phyloP scores from a whole-genome alignment of 2,797 vertebrate genomes.

The Crocodylus rhombifer region DNA sequence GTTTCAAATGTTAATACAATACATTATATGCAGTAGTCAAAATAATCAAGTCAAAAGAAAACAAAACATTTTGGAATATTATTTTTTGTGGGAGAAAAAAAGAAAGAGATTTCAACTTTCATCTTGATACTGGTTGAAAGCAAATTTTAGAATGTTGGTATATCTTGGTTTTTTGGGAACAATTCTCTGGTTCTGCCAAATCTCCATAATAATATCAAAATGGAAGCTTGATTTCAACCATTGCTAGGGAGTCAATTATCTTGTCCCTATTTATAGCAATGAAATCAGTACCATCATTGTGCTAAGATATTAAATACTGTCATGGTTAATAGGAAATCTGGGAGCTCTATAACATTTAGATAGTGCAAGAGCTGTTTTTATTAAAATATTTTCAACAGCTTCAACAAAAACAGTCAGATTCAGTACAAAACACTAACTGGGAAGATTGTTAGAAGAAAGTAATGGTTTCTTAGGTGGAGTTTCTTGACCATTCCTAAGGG shows the following conservation, averaged over 20 bases:
- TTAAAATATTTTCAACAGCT: not conserved
- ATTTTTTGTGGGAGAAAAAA: too few relatives aligned
- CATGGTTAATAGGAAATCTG: not conserved
- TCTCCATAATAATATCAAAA: not conserved
- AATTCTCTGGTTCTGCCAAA: too few relatives aligned
- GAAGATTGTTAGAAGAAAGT: not conserved
- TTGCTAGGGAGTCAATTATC: not conserved
- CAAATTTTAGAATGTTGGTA: not conserved
- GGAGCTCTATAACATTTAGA: not conserved
- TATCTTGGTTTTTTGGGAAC: not conserved
- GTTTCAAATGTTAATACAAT: not conserved
- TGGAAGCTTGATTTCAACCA: not conserved
- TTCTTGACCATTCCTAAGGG: rapidly evolving
- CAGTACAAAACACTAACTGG: not conserved
- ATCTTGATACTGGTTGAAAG: not conserved
- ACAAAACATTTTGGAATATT: not conserved
- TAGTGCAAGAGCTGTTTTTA: not conserved
- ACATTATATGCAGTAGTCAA: too few relatives aligned
- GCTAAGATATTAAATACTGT: not conserved
- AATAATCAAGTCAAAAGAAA: too few relatives aligned
- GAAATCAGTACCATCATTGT: not conserved
- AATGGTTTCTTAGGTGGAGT: not conserved
- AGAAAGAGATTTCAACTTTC: too few relatives aligned
- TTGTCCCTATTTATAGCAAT: not conserved
- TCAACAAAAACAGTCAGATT: not conserved